Conservation (phyloP, 1,140 invertebrate species). For the Bombus soroeensis region DNA sequence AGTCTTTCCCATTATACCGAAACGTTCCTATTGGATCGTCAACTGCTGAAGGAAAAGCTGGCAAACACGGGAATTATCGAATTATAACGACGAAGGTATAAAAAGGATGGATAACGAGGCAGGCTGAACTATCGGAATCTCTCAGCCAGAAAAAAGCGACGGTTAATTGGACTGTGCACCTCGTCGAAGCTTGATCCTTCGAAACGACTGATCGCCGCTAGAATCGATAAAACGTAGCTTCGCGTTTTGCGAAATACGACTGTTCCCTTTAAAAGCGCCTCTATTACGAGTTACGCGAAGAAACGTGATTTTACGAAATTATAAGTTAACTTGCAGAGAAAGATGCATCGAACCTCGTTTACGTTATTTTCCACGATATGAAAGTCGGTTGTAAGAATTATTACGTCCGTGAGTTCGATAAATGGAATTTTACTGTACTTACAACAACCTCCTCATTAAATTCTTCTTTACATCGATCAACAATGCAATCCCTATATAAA, state of each 20-base stretch:
- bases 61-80: slow-evolving; percentile 33
- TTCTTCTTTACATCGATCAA: neutral
- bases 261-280: neutral
- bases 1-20: slow-evolving; percentile 1
- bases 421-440: no score
- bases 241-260: neutral
- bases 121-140: neutral
- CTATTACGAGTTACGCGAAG: neutral
- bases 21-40: neutral
- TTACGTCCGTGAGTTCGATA: no score
- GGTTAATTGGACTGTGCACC: slow-evolving; percentile 31
- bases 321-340: no score
- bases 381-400: no score
- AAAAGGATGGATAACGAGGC: slow-evolving; percentile 28
- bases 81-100: neutral
- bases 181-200: neutral
- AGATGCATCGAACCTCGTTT: no score
- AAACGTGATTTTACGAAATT: neutral
- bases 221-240: neutral
- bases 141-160: neutral
- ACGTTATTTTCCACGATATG: no score
- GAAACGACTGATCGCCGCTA: neutral
- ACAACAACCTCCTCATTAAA: no score
- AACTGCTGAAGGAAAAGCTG: neutral
- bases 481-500: neutral